These are phyloP conservation scores for Amniataba percoides DNA, from an alignment of 2,797 vertebrate species.

Conservation along the genomic window DNA sequence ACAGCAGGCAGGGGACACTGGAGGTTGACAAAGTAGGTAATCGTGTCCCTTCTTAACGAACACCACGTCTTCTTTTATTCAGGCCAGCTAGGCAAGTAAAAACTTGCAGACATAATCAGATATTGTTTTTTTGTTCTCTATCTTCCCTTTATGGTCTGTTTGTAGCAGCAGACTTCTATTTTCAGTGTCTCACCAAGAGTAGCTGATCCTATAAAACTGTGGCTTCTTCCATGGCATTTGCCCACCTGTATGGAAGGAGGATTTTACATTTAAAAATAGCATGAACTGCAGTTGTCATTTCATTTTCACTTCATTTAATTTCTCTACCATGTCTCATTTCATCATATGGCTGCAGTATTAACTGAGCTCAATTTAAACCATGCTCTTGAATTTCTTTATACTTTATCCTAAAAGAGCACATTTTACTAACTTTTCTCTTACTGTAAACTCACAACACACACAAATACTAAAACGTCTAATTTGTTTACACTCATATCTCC, in stretches of 20 bases:
- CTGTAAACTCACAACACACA: neutral
- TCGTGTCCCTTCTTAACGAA: conserved; percentile 67
- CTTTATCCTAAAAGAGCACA: neutral
- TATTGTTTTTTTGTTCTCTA: conserved; percentile 2
- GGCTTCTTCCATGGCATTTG: conserved; percentile 95
- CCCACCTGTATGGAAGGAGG: conserved; percentile 89
- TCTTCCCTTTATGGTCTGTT: conserved; percentile 32
- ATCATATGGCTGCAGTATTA: neutral
- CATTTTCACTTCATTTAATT: too few species aligned
- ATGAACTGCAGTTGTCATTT: conserved; percentile 6
- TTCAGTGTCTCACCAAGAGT: neutral
- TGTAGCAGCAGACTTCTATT: conserved; percentile 24
- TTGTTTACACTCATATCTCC: conserved; percentile 10
- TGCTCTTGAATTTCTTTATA: conserved; percentile 10
- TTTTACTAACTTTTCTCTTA: conserved; percentile 6
- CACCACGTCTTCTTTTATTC: conserved; percentile 55
- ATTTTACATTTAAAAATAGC: conserved; percentile 31
- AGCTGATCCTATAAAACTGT: conserved; percentile 91
- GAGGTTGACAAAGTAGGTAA: conserved; percentile 74
- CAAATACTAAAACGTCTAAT: neutral
- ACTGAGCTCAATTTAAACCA: neutral
- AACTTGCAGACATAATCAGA: conserved; percentile 49
- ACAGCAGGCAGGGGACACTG: conserved; percentile 57
- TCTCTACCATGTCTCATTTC: neutral
- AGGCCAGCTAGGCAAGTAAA: conserved; percentile 32